Base-by-base conservation (phyloP, 1,140 invertebrate genomes). In the Tetramorium alpestre region DNA sequence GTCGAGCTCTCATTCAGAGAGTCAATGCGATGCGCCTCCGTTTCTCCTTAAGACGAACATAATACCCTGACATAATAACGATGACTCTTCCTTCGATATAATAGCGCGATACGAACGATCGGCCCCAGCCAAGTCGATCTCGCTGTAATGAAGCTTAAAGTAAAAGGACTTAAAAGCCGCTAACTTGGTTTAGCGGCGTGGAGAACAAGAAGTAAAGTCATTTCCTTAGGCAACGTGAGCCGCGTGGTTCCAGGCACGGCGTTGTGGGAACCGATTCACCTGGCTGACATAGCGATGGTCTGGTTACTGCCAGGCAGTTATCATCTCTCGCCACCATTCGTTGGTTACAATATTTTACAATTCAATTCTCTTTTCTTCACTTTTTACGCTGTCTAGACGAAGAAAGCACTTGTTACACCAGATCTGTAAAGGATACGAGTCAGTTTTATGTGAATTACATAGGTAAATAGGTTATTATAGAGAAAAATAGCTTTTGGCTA, bases 201-300 rank as follows among this genome's bases (percentile, higher is more conserved):
- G 73, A 28, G 65, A 88, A 90, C 82, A 87, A 86, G 86, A 91
- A 89, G 81, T 85, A 91, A 73, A 92, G 91, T 86, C 67, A 89
- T 93, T 93, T 92, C 93, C 90, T 90, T 90, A 51, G 54, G 80
- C 85, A 88, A 89, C 38, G 92, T 91, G 88, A 93, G 87, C 93
- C 92, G 91, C 80, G 88, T 91, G 85, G 92, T 92, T 92, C 93
- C 93, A 93, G 93, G 93, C 72, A 94, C 93, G 88, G 85, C 84
- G 84, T 89, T 94, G 92, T 94, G 93, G 91, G 93, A 94, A 94
- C 81, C 88, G 62, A 91, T 93, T 91, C 93, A 94, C 91, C 93
- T 93, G 93, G 88, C 85, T 88, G 56, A 78, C 90, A 93, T 94
- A 94, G 90, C 93, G 82, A 90, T 91, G 84, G 85, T 92, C 82